These are phyloP conservation scores for Phrynocephalus forsythii DNA, from an alignment of 2,797 vertebrate species.

Conservation along the genomic window DNA sequence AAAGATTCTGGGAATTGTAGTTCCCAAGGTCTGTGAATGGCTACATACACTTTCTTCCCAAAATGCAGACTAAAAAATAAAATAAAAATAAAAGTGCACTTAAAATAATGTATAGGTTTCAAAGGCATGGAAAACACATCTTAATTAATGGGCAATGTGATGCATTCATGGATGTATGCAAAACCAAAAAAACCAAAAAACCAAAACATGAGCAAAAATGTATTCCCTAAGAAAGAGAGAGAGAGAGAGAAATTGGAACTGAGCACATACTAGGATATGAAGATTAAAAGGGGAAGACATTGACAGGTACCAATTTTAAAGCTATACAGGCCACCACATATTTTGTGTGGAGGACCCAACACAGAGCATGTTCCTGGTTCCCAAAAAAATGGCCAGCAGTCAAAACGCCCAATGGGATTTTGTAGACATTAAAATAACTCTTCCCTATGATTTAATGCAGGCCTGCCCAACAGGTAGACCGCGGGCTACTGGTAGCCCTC, in stretches of 20 bases:
- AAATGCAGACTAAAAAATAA: not conserved
- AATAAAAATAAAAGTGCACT: not conserved
- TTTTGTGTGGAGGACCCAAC: not conserved
- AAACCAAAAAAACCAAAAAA: not conserved
- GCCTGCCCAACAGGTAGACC: conserved; percentile 6
- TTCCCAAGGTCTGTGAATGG: not conserved
- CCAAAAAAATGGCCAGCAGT: conserved; percentile 8
- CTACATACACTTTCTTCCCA: not conserved
- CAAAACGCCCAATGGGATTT: conserved; percentile 18
- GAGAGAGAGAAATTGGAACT: too few species aligned
- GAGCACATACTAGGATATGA: too few species aligned
- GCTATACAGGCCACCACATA: too few species aligned
- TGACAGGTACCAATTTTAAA: too few species aligned
- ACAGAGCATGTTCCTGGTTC: not conserved
- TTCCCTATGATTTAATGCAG: conserved; percentile 4
- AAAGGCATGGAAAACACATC: not conserved
- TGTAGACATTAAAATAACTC: not conserved
- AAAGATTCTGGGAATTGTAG: too few species aligned
- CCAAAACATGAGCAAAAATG: not conserved
- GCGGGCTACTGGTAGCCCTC: too few species aligned
- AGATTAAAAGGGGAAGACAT: too few species aligned
- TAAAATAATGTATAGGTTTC: not conserved
- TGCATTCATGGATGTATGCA: not conserved
- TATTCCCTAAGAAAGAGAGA: too few species aligned
- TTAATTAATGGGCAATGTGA: not conserved